Evolutionary conservation across 2,888 invertebrate species (phyloP), one percentile per base, ranked within the genome.

Genomic region (Drosophila mulleri): DNA sequence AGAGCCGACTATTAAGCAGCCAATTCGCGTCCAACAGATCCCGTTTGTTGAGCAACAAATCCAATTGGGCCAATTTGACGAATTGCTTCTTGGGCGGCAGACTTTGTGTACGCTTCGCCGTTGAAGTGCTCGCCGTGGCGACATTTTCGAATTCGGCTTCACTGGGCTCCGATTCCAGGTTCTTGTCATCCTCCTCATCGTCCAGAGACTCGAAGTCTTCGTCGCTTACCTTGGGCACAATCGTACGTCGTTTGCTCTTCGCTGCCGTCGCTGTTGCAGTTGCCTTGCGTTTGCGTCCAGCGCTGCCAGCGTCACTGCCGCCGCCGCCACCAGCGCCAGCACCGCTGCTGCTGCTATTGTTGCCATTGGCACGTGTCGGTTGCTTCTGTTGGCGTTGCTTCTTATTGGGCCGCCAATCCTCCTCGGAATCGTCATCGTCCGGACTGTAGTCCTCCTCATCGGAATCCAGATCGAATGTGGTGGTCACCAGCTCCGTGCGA

Each of bases 401-500:
- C 53, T 83, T 88, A 47, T 73, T 84, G 44, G 93, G 93, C 18
- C 92, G 89, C 93, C 93, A 93, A 69, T 93, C 93, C 74, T 93
- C 93, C 69, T 92, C 93, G 18, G 93, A 93, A 44, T 93, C 93
- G 59, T 92, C 92, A 52, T 92, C 91, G 64, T 93, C 92, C 20
- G 83, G 83, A 75, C 92, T 91, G 61, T 84, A 91, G 59, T 93
- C 93, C 54, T 93, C 93, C 78, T 93, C 93, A 44, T 84, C 86
- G 44, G 92, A 92, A 69, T 93, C 93, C 61, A 77, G 75, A 16
- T 92, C 92, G 66, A 92, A 93, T 45, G 93, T 92, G 63, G 92
- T 93, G 63, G 92, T 93, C 63, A 93, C 92, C 76, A 93, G 78
- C 77, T 93, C 93, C 41, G 93, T 93, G 72, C 93, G 92, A 86